These are phyloP conservation scores for Anthonomus grandis DNA, from an alignment of 1,140 invertebrate species.

Conservation along the genomic window DNA sequence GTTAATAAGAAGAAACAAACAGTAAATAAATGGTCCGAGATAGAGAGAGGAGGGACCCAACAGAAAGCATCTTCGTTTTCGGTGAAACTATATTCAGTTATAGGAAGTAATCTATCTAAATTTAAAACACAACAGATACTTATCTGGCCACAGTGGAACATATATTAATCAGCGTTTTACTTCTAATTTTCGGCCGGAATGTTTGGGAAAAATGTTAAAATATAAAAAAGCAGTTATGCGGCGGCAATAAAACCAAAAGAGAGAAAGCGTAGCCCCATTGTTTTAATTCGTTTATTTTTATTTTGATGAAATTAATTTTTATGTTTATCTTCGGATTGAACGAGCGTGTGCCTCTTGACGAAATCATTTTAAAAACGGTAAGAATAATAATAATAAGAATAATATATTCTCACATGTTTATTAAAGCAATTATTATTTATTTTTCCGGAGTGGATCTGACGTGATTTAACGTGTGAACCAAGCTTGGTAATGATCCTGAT, in stretches of 20 bases:
- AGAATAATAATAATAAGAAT: not conserved
- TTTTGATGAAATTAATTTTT: slow-evolving; percentile 16
- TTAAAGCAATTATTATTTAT: slow-evolving; percentile 22
- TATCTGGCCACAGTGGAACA: too few species aligned
- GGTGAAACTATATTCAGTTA: not conserved
- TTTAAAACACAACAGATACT: too few species aligned
- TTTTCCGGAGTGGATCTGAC: slow-evolving; percentile 20
- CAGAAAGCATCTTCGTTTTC: not conserved
- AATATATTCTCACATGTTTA: slow-evolving; percentile 22
- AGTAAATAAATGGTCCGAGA: slow-evolving; percentile 26
- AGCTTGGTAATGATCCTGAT: slow-evolving; percentile 24
- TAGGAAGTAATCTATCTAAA: slow-evolving; percentile 1
- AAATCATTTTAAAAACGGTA: slow-evolving; percentile 1
- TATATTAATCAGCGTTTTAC: too few species aligned
- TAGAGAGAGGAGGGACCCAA: slow-evolving; percentile 14
- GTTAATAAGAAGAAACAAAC: slow-evolving; percentile 35
- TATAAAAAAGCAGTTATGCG: not conserved
- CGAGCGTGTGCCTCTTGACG: slow-evolving; percentile 12
- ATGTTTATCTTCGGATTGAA: not conserved
- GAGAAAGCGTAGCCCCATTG: slow-evolving; percentile 15
- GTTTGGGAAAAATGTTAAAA: slow-evolving; percentile 13
- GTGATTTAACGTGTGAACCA: slow-evolving; percentile 31
- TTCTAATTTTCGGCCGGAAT: too few species aligned
- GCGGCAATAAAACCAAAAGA: not conserved
- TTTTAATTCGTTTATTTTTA: not conserved